These are phyloP conservation scores for Conistra vaccinii DNA, from an alignment of 2,888 invertebrate genomes.

Conservation along the genomic window DNA sequence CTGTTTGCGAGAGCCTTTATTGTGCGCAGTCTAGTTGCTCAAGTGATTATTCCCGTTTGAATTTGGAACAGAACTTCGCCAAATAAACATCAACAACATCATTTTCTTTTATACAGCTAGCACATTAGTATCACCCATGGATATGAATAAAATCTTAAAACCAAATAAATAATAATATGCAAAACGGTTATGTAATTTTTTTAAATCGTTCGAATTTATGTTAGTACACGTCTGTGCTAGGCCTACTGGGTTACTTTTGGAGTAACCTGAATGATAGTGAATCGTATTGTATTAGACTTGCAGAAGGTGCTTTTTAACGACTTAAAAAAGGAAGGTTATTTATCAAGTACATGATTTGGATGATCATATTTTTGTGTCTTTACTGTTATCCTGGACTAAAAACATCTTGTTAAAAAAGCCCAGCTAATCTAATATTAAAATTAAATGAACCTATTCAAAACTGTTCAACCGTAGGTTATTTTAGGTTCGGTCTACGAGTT, in stretches of 20 bases:
- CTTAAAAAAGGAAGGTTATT: too few relatives aligned
- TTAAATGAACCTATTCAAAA: background rate
- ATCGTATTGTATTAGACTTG: background rate
- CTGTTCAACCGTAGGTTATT: background rate
- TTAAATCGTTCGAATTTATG: background rate
- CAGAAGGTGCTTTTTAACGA: background rate
- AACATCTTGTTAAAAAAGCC: background rate
- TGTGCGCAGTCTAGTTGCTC: too few relatives aligned
- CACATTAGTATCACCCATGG: background rate
- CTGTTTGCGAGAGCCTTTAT: too few relatives aligned
- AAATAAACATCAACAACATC: background rate
- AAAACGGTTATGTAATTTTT: background rate
- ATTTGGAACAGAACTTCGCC: constrained; percentile 1
- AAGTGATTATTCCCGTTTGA: background rate
- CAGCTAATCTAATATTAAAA: background rate
- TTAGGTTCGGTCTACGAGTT: background rate
- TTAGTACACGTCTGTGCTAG: background rate
- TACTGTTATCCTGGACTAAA: background rate
- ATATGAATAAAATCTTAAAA: background rate
- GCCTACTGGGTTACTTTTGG: background rate
- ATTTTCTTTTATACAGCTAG: background rate
- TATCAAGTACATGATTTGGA: background rate
- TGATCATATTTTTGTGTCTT: background rate
- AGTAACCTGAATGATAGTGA: too few relatives aligned
- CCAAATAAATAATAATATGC: background rate